Percentiles rank a stretch among this genome's conserved stretches.
Evolutionary conservation across 2,113 vertebrate species (phyloP).

Genomic region (Microcebus ravelobensis): DNA sequence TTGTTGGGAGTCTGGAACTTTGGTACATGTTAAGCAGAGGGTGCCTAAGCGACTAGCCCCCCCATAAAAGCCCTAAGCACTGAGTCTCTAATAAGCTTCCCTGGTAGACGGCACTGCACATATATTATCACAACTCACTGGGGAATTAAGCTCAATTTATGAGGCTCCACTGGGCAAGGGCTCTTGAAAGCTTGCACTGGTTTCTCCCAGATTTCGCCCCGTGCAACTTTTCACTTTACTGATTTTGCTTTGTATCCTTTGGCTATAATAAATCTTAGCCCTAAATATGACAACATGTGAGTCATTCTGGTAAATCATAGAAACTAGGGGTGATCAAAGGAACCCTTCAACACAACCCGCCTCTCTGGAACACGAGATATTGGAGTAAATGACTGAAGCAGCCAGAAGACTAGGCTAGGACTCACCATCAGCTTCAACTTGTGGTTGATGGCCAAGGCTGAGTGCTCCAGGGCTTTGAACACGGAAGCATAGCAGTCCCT

Average conservation of each 20-base stretch:
- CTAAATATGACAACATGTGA: neutral
- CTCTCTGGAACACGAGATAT: neutral
- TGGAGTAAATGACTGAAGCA: neutral
- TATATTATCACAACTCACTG: neutral
- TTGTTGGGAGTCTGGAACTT: neutral
- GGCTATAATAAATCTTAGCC: neutral
- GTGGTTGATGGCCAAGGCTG: slow-evolving; percentile 88
- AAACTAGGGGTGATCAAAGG: neutral
- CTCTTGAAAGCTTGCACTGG: neutral
- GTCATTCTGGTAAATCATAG: neutral
- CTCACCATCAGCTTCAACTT: slow-evolving; percentile 90
- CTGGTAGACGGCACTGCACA: neutral
- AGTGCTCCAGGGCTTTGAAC: slow-evolving; percentile 89
- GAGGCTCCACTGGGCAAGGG: neutral
- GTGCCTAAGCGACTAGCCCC: neutral
- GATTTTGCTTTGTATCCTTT: neutral
- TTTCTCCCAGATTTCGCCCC: neutral
- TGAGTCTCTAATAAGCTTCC: neutral
- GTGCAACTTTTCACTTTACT: neutral
- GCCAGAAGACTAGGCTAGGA: neutral
- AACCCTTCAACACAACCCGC: neutral
- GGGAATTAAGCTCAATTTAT: neutral
- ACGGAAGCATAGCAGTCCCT: slow-evolving; percentile 89
- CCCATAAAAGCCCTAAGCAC: neutral
- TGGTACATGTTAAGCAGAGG: neutral